Evolutionary conservation across 1,140 invertebrate species (phyloP), one percentile per base, ranked within the genome.

Genomic region (Bombus picipes): DNA sequence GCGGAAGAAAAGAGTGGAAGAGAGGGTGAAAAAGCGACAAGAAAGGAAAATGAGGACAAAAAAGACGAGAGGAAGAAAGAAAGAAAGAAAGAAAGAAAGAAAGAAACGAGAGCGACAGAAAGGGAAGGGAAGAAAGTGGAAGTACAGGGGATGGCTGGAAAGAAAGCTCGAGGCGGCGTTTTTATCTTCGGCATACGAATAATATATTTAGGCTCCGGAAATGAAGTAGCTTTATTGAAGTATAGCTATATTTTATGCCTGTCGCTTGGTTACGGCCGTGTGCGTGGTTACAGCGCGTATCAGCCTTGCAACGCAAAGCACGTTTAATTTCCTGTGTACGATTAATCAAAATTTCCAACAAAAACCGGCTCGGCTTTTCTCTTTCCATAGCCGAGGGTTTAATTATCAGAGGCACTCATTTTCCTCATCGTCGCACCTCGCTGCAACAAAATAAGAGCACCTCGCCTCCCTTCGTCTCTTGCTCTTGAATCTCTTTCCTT

Each of bases 341-440:
- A 86, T 83, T 83, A 77, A 86, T 86, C 87, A 85, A 86, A 88
- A 86, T 86, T 71, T 65, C 83, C 59, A 32, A 65, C 78, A 74
- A 85, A 80, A 66, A 85, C 72, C 43, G 12, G 53, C 34, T 57
- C 10, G 65, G 57, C 84, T 82, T 79, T 89, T 86, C 76, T 87
- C 82, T 89, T 76, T 87, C 82, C 75, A 74, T 81, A 47, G 74
- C 34, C 87, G 39, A 43, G 41, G 76, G 39, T 87, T 85, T 79
- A 77, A 88, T 84, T 81, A 76, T 85, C 83, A 82, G 84, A 34
- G 62, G 75, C 73, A 77, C 81, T 87, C 88, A 79, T 84, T 87
- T 87, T 85, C 82, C 85, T 59, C 53, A 57, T 81, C 81, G 81
- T 78, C 81, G 77, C 90, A 70, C 68, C 81, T 15, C 65, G 88